These are phyloP conservation scores for Tyria jacobaeae DNA, from an alignment of 2,888 invertebrate genomes.

Conservation along the genomic window DNA sequence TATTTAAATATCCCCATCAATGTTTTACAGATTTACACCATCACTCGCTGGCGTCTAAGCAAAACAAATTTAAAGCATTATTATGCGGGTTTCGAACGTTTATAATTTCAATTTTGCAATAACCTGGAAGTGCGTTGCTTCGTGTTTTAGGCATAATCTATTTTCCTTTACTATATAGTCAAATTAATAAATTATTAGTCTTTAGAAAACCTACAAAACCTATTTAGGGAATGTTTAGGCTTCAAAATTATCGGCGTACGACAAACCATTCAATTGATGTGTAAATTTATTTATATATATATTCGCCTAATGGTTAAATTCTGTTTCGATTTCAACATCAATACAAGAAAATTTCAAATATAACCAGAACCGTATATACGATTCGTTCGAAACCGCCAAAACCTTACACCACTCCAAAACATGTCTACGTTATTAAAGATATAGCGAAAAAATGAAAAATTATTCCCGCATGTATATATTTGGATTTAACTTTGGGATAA, in stretches of 20 bases:
- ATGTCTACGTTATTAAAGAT: constrained; percentile 64
- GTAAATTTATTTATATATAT: neutral
- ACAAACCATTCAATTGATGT: neutral
- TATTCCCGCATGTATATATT: constrained; percentile 72
- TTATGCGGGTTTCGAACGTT: constrained; percentile 67
- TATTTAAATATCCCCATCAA: constrained; percentile 67
- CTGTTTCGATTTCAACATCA: neutral
- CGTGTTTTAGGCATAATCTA: too few species aligned
- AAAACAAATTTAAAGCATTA: constrained; percentile 74
- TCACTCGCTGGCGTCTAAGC: constrained; percentile 69
- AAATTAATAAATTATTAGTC: too few species aligned
- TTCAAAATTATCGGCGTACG: neutral
- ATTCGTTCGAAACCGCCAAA: constrained; percentile 65
- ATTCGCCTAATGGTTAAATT: neutral
- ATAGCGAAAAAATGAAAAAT: constrained; percentile 64
- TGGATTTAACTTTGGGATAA: constrained; percentile 81
- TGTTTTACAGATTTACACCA: constrained; percentile 65
- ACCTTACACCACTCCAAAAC: constrained; percentile 59
- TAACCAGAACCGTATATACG: constrained; percentile 10
- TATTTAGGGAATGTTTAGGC: neutral
- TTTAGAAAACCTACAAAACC: neutral
- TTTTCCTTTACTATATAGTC: too few species aligned
- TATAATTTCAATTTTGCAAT: constrained; percentile 27
- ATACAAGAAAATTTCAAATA: neutral
- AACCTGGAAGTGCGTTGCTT: neutral